These are phyloP conservation scores for Stigmatopora nigra DNA, from an alignment of 2,113 vertebrate genomes.

Conservation along the genomic window DNA sequence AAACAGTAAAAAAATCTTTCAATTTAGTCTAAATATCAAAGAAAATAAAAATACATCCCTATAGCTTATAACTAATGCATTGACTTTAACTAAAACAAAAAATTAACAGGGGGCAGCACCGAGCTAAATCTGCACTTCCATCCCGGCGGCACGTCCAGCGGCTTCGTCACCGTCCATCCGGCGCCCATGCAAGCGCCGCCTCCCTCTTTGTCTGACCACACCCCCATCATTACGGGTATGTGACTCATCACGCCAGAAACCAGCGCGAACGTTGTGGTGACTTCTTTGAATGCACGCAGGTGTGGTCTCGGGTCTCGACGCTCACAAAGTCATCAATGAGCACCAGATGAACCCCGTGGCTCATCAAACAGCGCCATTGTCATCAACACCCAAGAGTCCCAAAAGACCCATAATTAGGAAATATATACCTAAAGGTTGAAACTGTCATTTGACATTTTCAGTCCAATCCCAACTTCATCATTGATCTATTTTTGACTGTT, in stretches of 20 bases:
- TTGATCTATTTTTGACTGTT: too few relatives aligned
- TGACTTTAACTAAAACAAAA: too few relatives aligned
- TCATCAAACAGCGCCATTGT: background rate
- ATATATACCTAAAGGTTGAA: constrained; percentile 29
- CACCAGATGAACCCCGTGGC: constrained; percentile 22
- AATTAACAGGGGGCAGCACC: constrained; percentile 16
- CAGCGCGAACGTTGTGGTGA: background rate
- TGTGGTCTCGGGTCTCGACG: constrained; percentile 52
- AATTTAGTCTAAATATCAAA: too few relatives aligned
- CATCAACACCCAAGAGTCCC: background rate
- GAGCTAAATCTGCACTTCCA: constrained; percentile 28
- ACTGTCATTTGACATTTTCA: background rate
- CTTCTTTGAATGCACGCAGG: constrained; percentile 23
- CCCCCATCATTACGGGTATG: constrained; percentile 53
- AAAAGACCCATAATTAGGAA: background rate
- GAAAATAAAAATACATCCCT: too few relatives aligned
- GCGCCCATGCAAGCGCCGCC: background rate
- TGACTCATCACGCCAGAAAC: background rate
- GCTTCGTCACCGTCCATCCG: constrained; percentile 26
- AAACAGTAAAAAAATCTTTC: too few relatives aligned
- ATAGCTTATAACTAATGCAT: too few relatives aligned
- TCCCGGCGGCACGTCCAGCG: constrained; percentile 38
- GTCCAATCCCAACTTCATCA: background rate
- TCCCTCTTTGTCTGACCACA: background rate
- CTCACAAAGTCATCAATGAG: constrained; percentile 41